Evolutionary conservation across 2,797 vertebrate genomes (phyloP).

Genomic region (Sebastes nivosus): DNA sequence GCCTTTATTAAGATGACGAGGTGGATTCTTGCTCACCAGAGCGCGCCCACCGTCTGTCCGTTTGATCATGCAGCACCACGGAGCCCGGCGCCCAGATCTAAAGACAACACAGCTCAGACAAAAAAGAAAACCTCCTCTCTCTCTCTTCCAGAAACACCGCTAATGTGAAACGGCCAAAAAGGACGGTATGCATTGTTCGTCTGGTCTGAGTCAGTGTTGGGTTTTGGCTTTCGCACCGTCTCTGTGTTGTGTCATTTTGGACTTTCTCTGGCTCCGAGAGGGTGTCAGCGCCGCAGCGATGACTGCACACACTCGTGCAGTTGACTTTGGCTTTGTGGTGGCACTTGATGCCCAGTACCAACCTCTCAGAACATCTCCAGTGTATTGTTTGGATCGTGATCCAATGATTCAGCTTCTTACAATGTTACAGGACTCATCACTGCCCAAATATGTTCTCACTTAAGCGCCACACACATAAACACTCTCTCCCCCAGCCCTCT

Average conservation of each 20-base stretch:
- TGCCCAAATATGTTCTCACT: slow-evolving; percentile 30
- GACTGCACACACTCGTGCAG: slow-evolving; percentile 8
- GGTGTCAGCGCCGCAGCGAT: slow-evolving; percentile 11
- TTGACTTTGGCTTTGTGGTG: slow-evolving; percentile 25
- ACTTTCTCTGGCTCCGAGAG: slow-evolving; percentile 29
- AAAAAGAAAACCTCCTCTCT: slow-evolving; percentile 40
- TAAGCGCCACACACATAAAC: slow-evolving; percentile 7
- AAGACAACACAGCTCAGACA: slow-evolving; percentile 60
- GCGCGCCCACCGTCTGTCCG: slow-evolving; percentile 23
- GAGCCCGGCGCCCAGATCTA: slow-evolving; percentile 39
- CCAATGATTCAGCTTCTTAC: slow-evolving; percentile 7
- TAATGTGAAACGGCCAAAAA: slow-evolving; percentile 65
- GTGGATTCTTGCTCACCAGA: slow-evolving; percentile 77
- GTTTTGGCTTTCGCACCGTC: slow-evolving; percentile 37
- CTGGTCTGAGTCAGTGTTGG: slow-evolving; percentile 59
- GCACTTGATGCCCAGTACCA: not conserved
- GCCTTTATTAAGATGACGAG: slow-evolving; percentile 79
- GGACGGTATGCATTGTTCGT: slow-evolving; percentile 67
- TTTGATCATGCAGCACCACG: slow-evolving; percentile 67
- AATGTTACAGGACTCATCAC: slow-evolving; percentile 25
- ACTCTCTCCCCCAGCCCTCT: not conserved
- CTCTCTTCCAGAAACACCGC: slow-evolving; percentile 53
- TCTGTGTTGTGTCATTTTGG: slow-evolving; percentile 51
- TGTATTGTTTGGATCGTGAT: slow-evolving; percentile 38
- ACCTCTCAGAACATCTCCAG: not conserved